phyloP scores from a whole-genome alignment of 2,888 invertebrate genomes.

The Cerastis leucographa region DNA sequence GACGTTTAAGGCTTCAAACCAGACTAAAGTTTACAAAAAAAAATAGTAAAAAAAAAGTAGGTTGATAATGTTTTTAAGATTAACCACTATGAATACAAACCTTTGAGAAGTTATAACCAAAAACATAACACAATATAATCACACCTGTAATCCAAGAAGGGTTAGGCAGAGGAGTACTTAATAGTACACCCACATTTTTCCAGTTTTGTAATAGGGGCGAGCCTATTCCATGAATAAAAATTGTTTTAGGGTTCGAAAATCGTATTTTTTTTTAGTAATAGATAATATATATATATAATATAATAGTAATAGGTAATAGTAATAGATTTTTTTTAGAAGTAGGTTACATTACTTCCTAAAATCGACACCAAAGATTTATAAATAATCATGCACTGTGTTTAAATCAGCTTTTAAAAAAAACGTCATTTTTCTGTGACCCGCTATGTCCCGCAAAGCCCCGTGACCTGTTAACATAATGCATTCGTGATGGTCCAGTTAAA shows the following conservation, averaged over 20 bases:
- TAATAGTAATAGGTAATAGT: too few species aligned
- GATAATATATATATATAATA: too few species aligned
- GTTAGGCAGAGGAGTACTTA: too few species aligned
- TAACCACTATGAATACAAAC: background rate
- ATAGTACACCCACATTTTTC: too few species aligned
- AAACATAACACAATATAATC: too few species aligned
- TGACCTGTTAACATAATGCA: conserved; percentile 26
- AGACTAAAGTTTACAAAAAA: background rate
- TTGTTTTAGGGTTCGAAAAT: background rate
- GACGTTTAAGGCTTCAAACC: background rate
- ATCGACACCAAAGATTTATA: background rate
- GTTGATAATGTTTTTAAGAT: background rate
- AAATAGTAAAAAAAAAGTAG: background rate
- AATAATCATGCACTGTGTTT: background rate
- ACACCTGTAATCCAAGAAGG: too few species aligned
- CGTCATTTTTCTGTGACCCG: background rate
- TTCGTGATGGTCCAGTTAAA: conserved; percentile 47
- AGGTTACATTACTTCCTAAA: too few species aligned
- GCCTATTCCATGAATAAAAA: too few species aligned
- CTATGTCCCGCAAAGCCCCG: background rate
- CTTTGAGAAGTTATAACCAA: too few species aligned
- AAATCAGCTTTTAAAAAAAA: background rate
- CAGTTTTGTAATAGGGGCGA: too few species aligned
- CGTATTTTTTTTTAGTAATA: too few species aligned
- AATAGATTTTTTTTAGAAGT: too few species aligned